phyloP scores from a whole-genome alignment of 2,888 invertebrate species.

The Teleogryllus oceanicus region DNA sequence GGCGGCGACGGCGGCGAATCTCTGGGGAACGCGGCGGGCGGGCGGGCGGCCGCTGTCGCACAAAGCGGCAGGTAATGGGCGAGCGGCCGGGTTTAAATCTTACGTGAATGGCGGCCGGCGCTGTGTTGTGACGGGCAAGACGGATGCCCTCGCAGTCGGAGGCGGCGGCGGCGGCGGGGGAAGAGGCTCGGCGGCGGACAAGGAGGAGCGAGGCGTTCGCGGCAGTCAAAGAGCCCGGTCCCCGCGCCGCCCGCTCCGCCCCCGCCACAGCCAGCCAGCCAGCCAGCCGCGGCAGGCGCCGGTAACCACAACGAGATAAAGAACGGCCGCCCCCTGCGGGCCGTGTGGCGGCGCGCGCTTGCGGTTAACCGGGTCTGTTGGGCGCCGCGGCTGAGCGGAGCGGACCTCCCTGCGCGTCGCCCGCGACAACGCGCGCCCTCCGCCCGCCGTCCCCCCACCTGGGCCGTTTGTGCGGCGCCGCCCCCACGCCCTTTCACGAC shows the following conservation, averaged over 20 bases:
- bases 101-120: slow-evolving; percentile 18
- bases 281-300: background rate
- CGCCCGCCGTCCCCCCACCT: background rate
- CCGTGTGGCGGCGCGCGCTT: background rate
- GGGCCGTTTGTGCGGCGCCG: background rate
- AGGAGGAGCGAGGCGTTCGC: background rate
- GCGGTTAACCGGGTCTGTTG: background rate
- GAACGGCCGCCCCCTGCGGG: background rate
- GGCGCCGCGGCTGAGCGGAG: background rate
- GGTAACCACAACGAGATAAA: slow-evolving; percentile 9
- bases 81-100: slow-evolving; percentile 18
- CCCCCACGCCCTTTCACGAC: background rate
- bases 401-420: background rate
- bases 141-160: background rate
- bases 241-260: background rate
- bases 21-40: slow-evolving; percentile 9
- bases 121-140: background rate
- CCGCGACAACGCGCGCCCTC: background rate
- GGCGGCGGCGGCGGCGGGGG: background rate
- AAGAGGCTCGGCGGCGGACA: too few relatives aligned
- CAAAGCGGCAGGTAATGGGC: slow-evolving; percentile 18
- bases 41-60: slow-evolving; percentile 18
- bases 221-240: background rate
- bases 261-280: background rate
- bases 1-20: background rate